Conservation (phyloP, 1,140 invertebrate species). For the Danaus plexippus region DNA sequence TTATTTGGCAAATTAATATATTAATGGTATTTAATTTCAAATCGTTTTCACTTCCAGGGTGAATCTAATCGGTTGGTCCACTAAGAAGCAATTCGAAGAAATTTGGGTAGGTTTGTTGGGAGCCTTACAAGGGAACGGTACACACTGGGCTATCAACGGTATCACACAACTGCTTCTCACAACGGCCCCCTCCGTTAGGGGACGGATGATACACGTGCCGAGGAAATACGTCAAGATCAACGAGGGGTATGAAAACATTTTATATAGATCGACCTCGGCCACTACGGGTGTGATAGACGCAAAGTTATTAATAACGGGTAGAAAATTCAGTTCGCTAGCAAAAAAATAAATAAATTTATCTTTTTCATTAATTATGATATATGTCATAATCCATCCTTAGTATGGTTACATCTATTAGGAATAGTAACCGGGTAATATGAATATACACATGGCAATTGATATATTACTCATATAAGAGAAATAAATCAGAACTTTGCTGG, state of each 20-base stretch:
- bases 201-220: conserved; percentile 24
- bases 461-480: no score
- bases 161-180: conserved; percentile 51
- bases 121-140: conserved; percentile 77
- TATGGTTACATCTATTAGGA: no score
- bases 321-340: no score
- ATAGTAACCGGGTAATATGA: no score
- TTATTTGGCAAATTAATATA: not conserved
- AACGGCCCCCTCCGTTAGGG: conserved; percentile 24
- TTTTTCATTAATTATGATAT: not conserved
- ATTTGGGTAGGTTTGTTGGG: conserved; percentile 92
- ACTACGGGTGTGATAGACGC: no score
- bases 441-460: no score
- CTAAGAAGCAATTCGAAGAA: conserved; percentile 91
- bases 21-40: not conserved
- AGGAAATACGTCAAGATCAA: conserved; percentile 25
- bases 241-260: conserved; percentile 25
- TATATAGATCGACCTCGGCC: no score
- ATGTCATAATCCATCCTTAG: no score
- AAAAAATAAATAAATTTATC: not conserved
- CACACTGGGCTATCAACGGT: conserved; percentile 67
- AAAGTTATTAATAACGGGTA: no score
- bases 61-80: conserved; percentile 84
- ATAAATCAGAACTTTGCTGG: no score
- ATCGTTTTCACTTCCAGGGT: conserved; percentile 64